These are phyloP conservation scores for Sebastes hubbsi DNA, from an alignment of 2,797 vertebrate species.

Conservation along the genomic window DNA sequence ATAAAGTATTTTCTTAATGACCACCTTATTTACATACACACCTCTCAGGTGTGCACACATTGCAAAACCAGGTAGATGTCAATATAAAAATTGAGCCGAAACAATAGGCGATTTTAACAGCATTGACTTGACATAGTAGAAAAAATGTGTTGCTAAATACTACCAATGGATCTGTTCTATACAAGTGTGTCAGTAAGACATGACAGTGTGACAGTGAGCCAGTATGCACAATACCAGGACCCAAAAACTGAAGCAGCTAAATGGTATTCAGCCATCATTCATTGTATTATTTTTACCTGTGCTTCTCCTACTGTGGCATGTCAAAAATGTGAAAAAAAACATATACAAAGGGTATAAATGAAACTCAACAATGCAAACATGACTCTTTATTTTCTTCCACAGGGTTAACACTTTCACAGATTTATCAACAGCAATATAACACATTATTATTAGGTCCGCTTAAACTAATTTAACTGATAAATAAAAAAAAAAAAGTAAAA, in stretches of 20 bases:
- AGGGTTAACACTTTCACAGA: conserved; percentile 63
- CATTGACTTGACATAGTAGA: background rate
- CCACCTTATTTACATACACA: background rate
- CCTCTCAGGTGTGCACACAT: background rate
- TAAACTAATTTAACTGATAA: conserved; percentile 59
- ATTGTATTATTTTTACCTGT: background rate
- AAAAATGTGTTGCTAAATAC: background rate
- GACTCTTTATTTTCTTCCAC: conserved; percentile 72
- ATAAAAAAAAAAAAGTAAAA: conserved; percentile 49
- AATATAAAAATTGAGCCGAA: background rate
- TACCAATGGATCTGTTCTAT: background rate
- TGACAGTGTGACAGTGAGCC: background rate
- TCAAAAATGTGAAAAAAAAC: background rate
- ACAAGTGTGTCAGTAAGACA: background rate
- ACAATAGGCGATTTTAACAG: background rate
- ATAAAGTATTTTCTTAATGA: background rate
- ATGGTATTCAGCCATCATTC: background rate
- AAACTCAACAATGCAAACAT: conserved; percentile 44
- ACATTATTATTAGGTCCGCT: conserved; percentile 35
- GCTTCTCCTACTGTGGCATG: background rate
- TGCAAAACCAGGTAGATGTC: background rate
- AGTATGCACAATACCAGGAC: background rate
- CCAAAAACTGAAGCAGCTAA: background rate
- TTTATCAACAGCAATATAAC: conserved; percentile 41
- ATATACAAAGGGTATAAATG: background rate